These are phyloP conservation scores for Temnothorax rugatulus DNA, from an alignment of 2,888 invertebrate species.

Conservation along the genomic window DNA sequence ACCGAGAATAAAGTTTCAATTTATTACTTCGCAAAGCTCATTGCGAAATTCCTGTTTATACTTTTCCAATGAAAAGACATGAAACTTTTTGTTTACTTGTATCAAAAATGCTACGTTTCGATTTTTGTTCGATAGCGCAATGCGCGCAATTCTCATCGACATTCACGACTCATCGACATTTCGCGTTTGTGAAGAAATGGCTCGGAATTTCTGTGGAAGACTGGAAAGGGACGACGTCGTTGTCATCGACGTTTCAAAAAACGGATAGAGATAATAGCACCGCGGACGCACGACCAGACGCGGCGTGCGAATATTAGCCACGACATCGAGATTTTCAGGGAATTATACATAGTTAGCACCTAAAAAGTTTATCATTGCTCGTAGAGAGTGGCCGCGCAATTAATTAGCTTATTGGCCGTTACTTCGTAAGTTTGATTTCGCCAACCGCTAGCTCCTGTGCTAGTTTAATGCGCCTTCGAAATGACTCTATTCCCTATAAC, in stretches of 20 bases:
- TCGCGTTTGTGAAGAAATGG: slow-evolving; percentile 33
- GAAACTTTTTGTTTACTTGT: not conserved
- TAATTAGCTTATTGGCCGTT: slow-evolving; percentile 24
- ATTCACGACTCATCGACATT: no score
- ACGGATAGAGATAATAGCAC: slow-evolving; percentile 67
- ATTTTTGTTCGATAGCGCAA: slow-evolving; percentile 24
- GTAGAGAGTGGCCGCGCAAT: slow-evolving; percentile 39
- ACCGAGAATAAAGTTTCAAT: not conserved
- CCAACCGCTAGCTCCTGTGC: slow-evolving; percentile 13
- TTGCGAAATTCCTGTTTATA: not conserved
- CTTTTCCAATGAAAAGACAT: not conserved
- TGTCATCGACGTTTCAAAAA: slow-evolving; percentile 51
- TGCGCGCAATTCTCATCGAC: slow-evolving; percentile 25
- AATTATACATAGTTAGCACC: slow-evolving; percentile 72
- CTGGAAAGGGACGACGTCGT: slow-evolving; percentile 67
- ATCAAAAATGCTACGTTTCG: slow-evolving; percentile 8
- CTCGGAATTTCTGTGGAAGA: slow-evolving; percentile 71
- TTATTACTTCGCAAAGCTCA: not conserved
- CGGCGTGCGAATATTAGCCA: slow-evolving; percentile 61
- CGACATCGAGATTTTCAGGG: slow-evolving; percentile 66
- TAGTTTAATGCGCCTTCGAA: slow-evolving; percentile 14
- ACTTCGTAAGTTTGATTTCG: slow-evolving; percentile 47
- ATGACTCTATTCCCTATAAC: slow-evolving; percentile 57
- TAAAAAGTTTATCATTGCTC: slow-evolving; percentile 59
- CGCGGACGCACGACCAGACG: slow-evolving; percentile 55